Conservation (phyloP, 2,113 vertebrate genomes). For the Protobothrops mucrosquamatus region DNA sequence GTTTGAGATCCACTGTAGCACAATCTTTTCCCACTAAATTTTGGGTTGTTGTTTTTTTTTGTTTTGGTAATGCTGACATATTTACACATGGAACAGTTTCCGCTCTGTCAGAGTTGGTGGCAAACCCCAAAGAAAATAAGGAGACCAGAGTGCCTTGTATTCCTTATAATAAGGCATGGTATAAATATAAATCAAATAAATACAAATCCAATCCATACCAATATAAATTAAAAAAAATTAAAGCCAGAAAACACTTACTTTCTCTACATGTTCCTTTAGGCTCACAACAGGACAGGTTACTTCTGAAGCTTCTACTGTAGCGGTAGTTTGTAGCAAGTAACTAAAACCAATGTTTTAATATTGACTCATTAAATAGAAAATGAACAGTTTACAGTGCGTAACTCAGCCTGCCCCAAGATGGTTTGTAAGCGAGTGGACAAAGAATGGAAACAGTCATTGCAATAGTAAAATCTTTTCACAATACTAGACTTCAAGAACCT, state of each 20-base stretch:
- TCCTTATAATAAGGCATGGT: neutral
- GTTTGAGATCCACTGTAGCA: neutral
- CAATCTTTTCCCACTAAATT: too few relatives aligned
- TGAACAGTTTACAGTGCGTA: neutral
- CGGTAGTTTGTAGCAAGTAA: conserved; percentile 76
- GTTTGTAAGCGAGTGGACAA: neutral
- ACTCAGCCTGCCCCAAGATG: neutral
- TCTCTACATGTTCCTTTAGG: conserved; percentile 39
- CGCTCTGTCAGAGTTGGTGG: neutral
- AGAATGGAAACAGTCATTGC: neutral
- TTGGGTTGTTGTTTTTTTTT: too few relatives aligned
- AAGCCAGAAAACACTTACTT: conserved; percentile 60
- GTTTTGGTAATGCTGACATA: neutral
- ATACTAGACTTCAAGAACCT: neutral
- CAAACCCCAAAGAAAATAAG: neutral
- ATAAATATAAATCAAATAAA: neutral
- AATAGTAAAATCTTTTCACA: neutral
- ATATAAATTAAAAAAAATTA: neutral
- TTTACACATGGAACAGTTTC: neutral
- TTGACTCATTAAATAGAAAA: neutral
- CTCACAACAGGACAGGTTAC: conserved; percentile 71
- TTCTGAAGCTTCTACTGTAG: conserved; percentile 69
- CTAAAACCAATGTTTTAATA: conserved; percentile 65
- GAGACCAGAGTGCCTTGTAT: neutral
- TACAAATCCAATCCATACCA: too few relatives aligned